Evolutionary conservation across 2,113 vertebrate species (phyloP).

Genomic region (Varanus komodoensis): DNA sequence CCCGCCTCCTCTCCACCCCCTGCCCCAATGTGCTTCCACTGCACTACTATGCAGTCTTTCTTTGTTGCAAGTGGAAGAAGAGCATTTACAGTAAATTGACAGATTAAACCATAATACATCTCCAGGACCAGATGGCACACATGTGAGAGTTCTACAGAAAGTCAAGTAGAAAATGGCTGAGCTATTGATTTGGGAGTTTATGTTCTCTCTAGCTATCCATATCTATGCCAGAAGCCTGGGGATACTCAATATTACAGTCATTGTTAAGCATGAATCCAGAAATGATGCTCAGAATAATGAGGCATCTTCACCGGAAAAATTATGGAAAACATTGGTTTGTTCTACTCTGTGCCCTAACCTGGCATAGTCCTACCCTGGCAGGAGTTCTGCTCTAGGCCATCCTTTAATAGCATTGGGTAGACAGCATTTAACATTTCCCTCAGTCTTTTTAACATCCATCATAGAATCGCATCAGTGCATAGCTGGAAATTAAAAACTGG

Average conservation of each 20-base stretch:
- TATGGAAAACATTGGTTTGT: not conserved
- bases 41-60: not conserved
- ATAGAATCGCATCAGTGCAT: not conserved
- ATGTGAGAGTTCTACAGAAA: not conserved
- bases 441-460: not conserved
- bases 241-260: not conserved
- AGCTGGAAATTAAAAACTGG: not conserved
- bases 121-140: constrained; percentile 12
- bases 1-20: not conserved
- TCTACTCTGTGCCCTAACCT: not conserved
- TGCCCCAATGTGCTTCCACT: constrained; percentile 4
- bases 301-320: not conserved
- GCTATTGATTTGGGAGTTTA: constrained; percentile 27
- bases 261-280: not conserved
- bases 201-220: not conserved
- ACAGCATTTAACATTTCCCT: not conserved
- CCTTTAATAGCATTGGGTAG: not conserved
- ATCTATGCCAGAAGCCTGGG: not conserved
- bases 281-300: not conserved
- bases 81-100: constrained; percentile 24
- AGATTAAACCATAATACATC: constrained; percentile 27
- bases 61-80: constrained; percentile 24
- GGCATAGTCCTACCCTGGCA: not conserved
- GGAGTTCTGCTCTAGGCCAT: not conserved
- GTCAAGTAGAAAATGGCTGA: not conserved